Conservation (phyloP, 2,113 vertebrate species). For the Brachyhypopomus gauderio region DNA sequence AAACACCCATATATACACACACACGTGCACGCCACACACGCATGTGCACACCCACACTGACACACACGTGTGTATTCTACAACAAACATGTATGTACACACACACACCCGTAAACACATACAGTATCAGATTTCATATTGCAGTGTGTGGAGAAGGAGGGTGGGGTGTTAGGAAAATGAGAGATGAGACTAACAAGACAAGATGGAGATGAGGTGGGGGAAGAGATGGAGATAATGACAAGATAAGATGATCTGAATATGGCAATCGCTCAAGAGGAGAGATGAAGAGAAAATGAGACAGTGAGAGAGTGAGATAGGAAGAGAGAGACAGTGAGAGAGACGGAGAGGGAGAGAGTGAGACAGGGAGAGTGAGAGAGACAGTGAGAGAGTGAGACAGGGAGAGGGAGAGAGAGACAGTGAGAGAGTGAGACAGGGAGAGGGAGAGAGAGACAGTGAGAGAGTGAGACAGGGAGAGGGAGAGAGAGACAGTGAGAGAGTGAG, state of each 20-base stretch:
- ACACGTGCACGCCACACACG: not conserved
- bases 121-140: conserved; percentile 19
- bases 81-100: not conserved
- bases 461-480: conserved; percentile 4
- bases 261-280: not conserved
- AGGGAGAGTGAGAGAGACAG: too few relatives aligned
- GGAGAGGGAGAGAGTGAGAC: not conserved
- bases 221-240: not conserved
- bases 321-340: too few relatives aligned
- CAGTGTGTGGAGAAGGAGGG: not conserved
- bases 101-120: conserved; percentile 1
- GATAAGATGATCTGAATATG: too few relatives aligned
- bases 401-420: not conserved
- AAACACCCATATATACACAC: conserved; percentile 4
- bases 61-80: not conserved
- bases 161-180: not conserved
- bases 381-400: not conserved
- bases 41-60: not conserved
- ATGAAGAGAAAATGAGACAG: not conserved
- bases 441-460: not conserved
- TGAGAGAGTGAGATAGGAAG: too few relatives aligned
- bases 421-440: not conserved
- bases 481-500: conserved; percentile 1
- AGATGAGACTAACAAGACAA: not conserved
- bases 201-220: not conserved